phyloP scores from a whole-genome alignment of 2,797 vertebrate species.

The Artibeus jamaicensis region DNA sequence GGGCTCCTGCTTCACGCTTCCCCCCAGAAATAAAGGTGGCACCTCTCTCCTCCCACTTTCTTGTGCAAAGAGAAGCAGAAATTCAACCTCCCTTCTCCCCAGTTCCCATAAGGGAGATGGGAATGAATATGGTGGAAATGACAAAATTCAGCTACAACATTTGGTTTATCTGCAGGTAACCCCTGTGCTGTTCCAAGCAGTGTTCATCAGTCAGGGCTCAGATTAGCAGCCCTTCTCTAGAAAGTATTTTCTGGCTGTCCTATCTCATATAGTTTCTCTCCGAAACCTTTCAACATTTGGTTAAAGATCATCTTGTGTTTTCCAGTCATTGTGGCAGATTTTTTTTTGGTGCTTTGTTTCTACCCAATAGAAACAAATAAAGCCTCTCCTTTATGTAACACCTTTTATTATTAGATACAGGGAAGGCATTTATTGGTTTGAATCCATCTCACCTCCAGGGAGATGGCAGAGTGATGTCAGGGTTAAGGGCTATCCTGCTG shows the following conservation, averaged over 20 bases:
- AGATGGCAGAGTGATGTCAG: too few relatives aligned
- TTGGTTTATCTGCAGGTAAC: not conserved
- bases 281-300: not conserved
- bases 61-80: not conserved
- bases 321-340: not conserved
- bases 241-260: not conserved
- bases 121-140: not conserved
- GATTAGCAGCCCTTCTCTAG: not conserved
- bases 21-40: not conserved
- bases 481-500: not conserved
- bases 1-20: not conserved
- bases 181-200: not conserved
- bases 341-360: not conserved
- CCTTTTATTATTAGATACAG: not conserved
- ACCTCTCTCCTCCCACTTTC: not conserved
- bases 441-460: not conserved
- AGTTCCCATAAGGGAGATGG: not conserved
- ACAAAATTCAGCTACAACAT: not conserved
- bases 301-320: not conserved
- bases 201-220: not conserved
- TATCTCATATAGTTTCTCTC: not conserved
- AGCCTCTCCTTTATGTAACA: not conserved
- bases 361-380: not conserved
- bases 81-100: not conserved
- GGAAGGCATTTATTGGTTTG: not conserved